Base-by-base conservation (phyloP, 2,888 invertebrate species). In the Mythimna impura region DNA sequence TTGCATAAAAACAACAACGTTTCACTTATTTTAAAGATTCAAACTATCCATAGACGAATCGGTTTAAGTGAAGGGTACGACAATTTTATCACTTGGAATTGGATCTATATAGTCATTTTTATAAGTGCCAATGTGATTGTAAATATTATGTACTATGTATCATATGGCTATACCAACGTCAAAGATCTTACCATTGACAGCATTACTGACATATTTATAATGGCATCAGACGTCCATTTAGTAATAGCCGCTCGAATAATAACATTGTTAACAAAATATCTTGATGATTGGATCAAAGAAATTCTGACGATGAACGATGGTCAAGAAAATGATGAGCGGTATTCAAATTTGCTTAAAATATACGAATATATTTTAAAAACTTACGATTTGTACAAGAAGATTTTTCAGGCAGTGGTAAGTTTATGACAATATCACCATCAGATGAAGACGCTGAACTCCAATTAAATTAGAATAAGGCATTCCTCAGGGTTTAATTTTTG, bases 21-120 rank as follows among this genome's bases (percentile, higher is more conserved):
- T 1, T 43, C 43, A 6, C 64, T 84, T 6, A 34, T 84, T 47
- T 34, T 81, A 5, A 77, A 30, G 17, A 74, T 84, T 0, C 84
- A 84, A 52, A 58, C 22, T 43, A 64, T 84, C 14, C 12, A 77
- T n/a, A 71, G 54, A 17, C 66, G 8, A 20, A 65, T 77, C 0
- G n/a, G 43, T 20, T 78, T 66, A 0, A 67, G 30, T 30, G 67
- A 66, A 2, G 17, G 58, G 4, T 66, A 68, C 14, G 20, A 10
- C 0, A 66, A 12, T 50, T 77, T 72, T 25, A 71, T 71, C 0
- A 20, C 61, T 57, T 73, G 74, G 71, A 82, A 73, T 36, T 81
- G 84, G 82, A 52, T 73, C 1, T 64, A 55, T 4, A 52, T 57
- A 9, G 17, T 50, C 8, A 9, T 34, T 10, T 4, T 34, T 20